A percentile compares a stretch with the other conserved stretches of the same genome.
Conservation (phyloP, 2,113 vertebrate genomes). For the Pygathrix nemaeus region DNA sequence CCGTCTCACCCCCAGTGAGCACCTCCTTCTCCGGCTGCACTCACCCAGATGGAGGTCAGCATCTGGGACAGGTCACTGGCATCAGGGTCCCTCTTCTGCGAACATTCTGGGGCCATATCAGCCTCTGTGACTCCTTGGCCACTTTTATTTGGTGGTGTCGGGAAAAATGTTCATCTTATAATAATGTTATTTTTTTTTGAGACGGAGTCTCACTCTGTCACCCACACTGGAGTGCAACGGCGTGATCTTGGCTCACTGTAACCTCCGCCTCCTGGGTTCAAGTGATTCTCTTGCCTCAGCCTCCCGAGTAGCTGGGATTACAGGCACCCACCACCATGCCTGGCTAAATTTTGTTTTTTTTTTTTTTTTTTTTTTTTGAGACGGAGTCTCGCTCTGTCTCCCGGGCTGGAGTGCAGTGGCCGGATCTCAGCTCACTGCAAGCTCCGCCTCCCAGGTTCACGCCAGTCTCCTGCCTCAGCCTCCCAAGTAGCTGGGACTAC, state of each 20-base stretch:
- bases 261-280: too few relatives aligned
- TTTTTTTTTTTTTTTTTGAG: not conserved
- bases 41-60: accelerated
- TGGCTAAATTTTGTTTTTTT: too few relatives aligned
- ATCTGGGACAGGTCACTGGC: not conserved
- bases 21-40: not conserved
- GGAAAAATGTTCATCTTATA: not conserved
- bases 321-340: too few relatives aligned
- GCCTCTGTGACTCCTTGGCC: not conserved
- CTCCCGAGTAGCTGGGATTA: too few relatives aligned
- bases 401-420: too few relatives aligned
- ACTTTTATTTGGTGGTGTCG: not conserved
- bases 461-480: too few relatives aligned
- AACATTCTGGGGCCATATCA: not conserved
- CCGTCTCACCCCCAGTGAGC: not conserved
- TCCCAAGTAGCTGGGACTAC: too few relatives aligned
- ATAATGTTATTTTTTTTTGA: not conserved
- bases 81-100: not conserved
- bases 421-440: accelerated
- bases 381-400: too few relatives aligned
- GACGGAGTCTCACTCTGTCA: too few relatives aligned
- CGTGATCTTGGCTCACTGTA: accelerated
- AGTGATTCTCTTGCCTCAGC: too few relatives aligned
- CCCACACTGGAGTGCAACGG: too few relatives aligned
- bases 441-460: too few relatives aligned